A percentile compares a stretch with the other conserved stretches of the same genome.
phyloP scores from a whole-genome alignment of 2,113 vertebrate genomes.

The Caranx ignobilis region DNA sequence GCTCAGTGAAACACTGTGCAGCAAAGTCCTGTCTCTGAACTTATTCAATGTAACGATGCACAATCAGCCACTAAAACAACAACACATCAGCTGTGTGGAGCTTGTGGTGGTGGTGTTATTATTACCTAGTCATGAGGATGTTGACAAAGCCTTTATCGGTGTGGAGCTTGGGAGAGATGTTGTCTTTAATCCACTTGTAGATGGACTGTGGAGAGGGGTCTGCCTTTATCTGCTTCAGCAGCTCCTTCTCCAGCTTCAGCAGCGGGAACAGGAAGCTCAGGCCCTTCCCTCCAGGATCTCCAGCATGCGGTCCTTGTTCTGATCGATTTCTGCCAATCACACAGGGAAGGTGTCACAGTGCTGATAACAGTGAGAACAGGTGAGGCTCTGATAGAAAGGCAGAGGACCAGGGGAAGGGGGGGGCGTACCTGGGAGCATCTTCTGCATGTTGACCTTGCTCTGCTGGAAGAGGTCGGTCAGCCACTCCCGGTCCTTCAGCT shows the following conservation, averaged over 20 bases:
- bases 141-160: slow-evolving; percentile 99
- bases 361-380: neutral
- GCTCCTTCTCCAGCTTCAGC: slow-evolving; percentile 98
- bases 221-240: slow-evolving; percentile 95
- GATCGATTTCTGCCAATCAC: slow-evolving; percentile 91
- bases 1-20: too few species aligned
- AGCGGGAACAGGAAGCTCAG: slow-evolving; percentile 98
- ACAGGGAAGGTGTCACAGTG: neutral
- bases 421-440: slow-evolving; percentile 96
- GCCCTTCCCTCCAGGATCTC: slow-evolving; percentile 98
- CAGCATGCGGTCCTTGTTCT: slow-evolving; percentile 99
- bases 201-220: slow-evolving; percentile 98
- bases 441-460: slow-evolving; percentile 99
- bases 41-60: too few species aligned
- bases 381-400: too few species aligned
- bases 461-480: slow-evolving; percentile 97
- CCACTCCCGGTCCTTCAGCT: slow-evolving; percentile 96
- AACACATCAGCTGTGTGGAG: too few species aligned
- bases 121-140: slow-evolving; percentile 99
- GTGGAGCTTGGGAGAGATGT: slow-evolving; percentile 98
- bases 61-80: too few species aligned
- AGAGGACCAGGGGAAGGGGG: neutral
- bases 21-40: too few species aligned
- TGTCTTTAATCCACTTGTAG: slow-evolving; percentile 99
- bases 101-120: too few species aligned